Base-by-base conservation (phyloP, 1,140 invertebrate genomes). In the Diprion similis region DNA sequence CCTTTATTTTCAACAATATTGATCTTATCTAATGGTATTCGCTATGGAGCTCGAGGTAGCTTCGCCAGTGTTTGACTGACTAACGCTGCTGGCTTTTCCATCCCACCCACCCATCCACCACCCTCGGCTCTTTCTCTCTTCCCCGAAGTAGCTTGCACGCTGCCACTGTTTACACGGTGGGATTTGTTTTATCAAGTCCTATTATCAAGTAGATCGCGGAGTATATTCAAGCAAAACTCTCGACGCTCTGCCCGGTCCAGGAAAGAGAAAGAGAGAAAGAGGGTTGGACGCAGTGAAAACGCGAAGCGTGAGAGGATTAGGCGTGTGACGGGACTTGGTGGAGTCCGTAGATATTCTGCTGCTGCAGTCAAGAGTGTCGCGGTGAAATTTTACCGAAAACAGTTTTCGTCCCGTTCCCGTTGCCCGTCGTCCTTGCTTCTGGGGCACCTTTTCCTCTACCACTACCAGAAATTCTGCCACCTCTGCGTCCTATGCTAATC, bases 181-280 rank as follows among this genome's bases (percentile, higher is more conserved):
- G 82, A 86, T 87, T 87, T 87, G 85, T 88, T 88, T 87, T 85
- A 86, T 86, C 85, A 87, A 88, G 84, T 85, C 87, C 84, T 74
- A 71, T 71, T 75, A 19, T 51, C 75, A 76, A 78, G 74, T 75
- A 76, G 77, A 47, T 78, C 24, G 24, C 8, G 51, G 11, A 17
- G 51, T 13, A 17, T 15, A 37, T 37, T 37, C 24, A 37, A 37
- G 59, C 13, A 64, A 15, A 15, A 15, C 59, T 17, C 59, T 64
- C 13, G 59, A 64, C 59, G 59, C 59, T 15, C 59, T 17, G 13
- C 59, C 13, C 17, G 13, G 13, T 64, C 13, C 59, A 18, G 17
- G 59, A 64, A 68, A 17, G 64, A 70, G 73, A 72, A 78, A 78
- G 75, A 71, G 10, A 70, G 75, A 66, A 79, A 77, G 75, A 71